Conservation (phyloP, 2,113 vertebrate species). For the Tonatia bakeri region DNA sequence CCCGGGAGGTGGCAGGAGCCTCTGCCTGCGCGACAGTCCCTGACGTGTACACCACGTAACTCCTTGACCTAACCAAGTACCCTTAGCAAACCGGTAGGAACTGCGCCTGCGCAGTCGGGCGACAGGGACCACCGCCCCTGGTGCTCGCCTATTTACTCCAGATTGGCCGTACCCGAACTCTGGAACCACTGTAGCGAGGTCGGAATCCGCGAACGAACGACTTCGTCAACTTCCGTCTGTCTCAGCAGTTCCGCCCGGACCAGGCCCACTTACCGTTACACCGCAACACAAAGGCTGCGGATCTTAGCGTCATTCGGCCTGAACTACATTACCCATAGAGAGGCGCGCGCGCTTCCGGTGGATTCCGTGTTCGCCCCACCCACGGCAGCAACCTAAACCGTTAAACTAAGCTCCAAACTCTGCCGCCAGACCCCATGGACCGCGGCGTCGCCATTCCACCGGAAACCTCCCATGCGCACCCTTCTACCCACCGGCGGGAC, state of each 20-base stretch:
- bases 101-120: not conserved
- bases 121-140: too few relatives aligned
- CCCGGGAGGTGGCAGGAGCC: not conserved
- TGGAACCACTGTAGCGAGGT: not conserved
- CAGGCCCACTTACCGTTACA: not conserved
- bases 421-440: not conserved
- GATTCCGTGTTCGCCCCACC: not conserved
- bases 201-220: not conserved
- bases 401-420: not conserved
- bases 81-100: not conserved
- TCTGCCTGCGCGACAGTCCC: not conserved
- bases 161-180: not conserved
- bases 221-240: not conserved
- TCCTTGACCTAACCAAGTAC: not conserved
- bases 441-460: not conserved
- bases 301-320: too few relatives aligned
- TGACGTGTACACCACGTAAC: not conserved
- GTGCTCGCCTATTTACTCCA: not conserved
- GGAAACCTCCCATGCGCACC: not conserved
- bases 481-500: too few relatives aligned
- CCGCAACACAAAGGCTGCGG: fast-evolving
- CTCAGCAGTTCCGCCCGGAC: not conserved
- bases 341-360: not conserved
- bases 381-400: not conserved
- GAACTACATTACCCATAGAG: not conserved